Percentiles rank a stretch among this genome's conserved stretches.
Conservation (phyloP, 2,888 invertebrate genomes). For the Maniola hyperantus region DNA sequence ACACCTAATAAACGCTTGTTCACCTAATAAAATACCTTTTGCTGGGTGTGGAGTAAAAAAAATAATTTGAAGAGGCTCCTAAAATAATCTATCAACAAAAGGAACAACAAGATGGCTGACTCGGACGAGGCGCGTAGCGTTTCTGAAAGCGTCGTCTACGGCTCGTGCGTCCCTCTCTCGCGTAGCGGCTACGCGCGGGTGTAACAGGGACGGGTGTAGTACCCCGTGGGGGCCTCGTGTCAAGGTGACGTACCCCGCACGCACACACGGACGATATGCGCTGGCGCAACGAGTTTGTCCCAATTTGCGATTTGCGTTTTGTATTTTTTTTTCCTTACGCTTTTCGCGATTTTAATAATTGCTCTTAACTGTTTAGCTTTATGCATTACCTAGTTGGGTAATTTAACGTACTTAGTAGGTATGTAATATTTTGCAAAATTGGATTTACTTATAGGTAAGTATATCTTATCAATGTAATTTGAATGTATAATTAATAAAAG, state of each 20-base stretch:
- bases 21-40: slow-evolving; percentile 38
- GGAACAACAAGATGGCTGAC: slow-evolving; percentile 74
- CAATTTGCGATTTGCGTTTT: slow-evolving; percentile 55
- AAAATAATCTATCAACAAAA: slow-evolving; percentile 65
- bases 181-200: slow-evolving; percentile 56
- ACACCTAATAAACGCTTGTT: slow-evolving; percentile 30
- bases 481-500: no score
- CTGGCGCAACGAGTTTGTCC: slow-evolving; percentile 50
- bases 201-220: slow-evolving; percentile 56
- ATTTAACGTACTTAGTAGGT: neutral
- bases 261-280: slow-evolving; percentile 52
- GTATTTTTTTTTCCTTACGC: slow-evolving; percentile 43
- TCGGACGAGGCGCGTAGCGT: slow-evolving; percentile 69
- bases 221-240: slow-evolving; percentile 75
- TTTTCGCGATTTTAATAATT: slow-evolving; percentile 31
- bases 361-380: neutral
- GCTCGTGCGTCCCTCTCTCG: slow-evolving; percentile 58
- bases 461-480: no score
- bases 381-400: neutral
- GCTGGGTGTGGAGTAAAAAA: slow-evolving; percentile 36
- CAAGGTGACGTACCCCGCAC: slow-evolving; percentile 76
- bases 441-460: no score
- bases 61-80: slow-evolving; percentile 42
- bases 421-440: neutral
- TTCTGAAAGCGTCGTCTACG: slow-evolving; percentile 80